Evolutionary conservation across 2,888 invertebrate species (phyloP).

Genomic region (Choristoneura rosaceana): DNA sequence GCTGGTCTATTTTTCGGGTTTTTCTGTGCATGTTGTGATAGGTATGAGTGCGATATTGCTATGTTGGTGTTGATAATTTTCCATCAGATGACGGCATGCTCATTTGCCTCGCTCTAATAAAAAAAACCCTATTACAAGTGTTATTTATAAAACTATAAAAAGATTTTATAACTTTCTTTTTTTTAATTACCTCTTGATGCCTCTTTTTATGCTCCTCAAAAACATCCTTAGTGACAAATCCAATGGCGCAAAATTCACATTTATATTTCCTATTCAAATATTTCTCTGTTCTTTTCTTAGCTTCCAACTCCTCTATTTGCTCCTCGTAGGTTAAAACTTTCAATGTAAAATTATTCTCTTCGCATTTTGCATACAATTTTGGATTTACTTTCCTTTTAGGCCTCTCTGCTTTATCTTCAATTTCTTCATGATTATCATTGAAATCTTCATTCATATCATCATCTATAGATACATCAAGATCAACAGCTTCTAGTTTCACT

Average conservation of each 20-base stretch:
- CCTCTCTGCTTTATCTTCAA: background rate
- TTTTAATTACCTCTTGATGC: conserved; percentile 1
- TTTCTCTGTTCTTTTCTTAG: background rate
- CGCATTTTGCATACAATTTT: background rate
- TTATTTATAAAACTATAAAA: too few relatives aligned
- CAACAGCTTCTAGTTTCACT: background rate
- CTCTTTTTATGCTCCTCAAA: background rate
- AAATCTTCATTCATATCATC: background rate
- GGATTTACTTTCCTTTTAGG: background rate
- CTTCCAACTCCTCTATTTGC: background rate
- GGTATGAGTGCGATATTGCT: too few relatives aligned
- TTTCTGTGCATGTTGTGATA: too few relatives aligned
- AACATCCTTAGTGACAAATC: background rate
- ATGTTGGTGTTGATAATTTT: too few relatives aligned
- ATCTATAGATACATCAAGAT: background rate
- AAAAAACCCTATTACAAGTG: too few relatives aligned
- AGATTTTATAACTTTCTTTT: too few relatives aligned
- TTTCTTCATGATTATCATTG: background rate
- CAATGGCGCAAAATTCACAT: background rate
- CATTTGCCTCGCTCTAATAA: too few relatives aligned
- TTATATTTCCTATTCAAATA: conserved; percentile 1
- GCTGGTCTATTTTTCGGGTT: too few relatives aligned
- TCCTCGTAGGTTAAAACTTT: background rate
- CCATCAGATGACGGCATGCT: too few relatives aligned
- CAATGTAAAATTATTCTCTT: background rate